Percentiles rank a stretch among this genome's conserved stretches.
These are phyloP conservation scores for Acleris laterana DNA, from an alignment of 2,888 invertebrate genomes.

Conservation along the genomic window DNA sequence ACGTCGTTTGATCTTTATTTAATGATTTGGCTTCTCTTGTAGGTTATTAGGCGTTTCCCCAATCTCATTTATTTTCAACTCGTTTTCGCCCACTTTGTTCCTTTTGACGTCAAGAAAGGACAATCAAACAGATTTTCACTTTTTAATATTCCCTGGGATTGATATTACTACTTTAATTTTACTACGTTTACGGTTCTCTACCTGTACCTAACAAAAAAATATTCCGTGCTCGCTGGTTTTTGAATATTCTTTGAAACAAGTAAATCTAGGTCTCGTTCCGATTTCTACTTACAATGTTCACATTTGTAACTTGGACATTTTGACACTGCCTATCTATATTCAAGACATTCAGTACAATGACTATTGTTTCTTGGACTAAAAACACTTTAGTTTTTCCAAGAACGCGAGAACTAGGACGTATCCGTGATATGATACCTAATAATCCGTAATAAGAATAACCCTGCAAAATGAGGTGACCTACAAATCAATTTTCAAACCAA, in stretches of 20 bases:
- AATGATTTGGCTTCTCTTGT: constrained; percentile 22
- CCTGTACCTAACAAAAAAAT: too few species aligned
- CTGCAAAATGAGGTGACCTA: constrained; percentile 63
- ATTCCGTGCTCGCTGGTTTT: neutral
- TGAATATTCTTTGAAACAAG: constrained; percentile 8
- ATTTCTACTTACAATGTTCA: constrained; percentile 3
- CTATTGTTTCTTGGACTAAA: constrained; percentile 21
- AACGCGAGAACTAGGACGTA: constrained; percentile 32
- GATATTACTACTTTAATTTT: too few species aligned
- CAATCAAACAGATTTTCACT: too few species aligned
- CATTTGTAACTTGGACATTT: constrained; percentile 28
- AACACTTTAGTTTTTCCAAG: constrained; percentile 23
- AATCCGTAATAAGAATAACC: constrained; percentile 53
- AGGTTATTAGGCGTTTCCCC: constrained; percentile 20
- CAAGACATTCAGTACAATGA: constrained; percentile 16
- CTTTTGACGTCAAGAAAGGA: too few species aligned
- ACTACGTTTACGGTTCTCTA: too few species aligned
- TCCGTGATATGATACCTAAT: constrained; percentile 46
- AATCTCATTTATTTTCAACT: constrained; percentile 12
- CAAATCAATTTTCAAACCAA: constrained; percentile 47
- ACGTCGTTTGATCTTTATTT: constrained; percentile 19
- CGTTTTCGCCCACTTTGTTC: neutral
- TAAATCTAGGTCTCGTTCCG: constrained; percentile 6
- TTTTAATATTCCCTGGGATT: too few species aligned
- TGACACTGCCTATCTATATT: constrained; percentile 27